Conservation (phyloP, 2,888 invertebrate species). For the Osedax fenrisi region DNA sequence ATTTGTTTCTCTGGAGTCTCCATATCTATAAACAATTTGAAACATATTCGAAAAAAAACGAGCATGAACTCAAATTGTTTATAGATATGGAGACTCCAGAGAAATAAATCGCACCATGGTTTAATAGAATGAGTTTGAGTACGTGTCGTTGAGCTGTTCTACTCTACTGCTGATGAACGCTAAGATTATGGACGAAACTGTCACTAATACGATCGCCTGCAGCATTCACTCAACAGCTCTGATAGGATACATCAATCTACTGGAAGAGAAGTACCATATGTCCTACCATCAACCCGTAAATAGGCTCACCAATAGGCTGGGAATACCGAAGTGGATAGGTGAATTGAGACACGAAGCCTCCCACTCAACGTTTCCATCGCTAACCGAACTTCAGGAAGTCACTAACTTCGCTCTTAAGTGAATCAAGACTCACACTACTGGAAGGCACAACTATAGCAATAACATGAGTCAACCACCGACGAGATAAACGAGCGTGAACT, state of each 20-base stretch:
- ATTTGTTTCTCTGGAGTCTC: too few species aligned
- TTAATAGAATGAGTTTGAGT: too few species aligned
- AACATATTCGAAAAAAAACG: too few species aligned
- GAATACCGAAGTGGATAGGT: slow-evolving; percentile 69
- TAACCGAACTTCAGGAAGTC: slow-evolving; percentile 59
- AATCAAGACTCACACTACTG: slow-evolving; percentile 60
- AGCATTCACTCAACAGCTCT: neutral
- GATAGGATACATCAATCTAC: neutral
- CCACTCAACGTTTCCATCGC: slow-evolving; percentile 61
- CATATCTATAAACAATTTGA: too few species aligned
- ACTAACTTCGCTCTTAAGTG: slow-evolving; percentile 59
- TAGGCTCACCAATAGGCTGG: slow-evolving; percentile 50
- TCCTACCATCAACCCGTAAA: neutral
- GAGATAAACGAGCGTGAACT: too few species aligned
- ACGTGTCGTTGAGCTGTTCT: too few species aligned
- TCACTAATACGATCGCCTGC: neutral
- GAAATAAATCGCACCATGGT: too few species aligned
- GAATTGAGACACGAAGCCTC: slow-evolving; percentile 67
- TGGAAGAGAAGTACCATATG: neutral
- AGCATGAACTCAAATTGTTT: too few species aligned
- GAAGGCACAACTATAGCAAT: too few species aligned
- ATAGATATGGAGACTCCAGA: too few species aligned
- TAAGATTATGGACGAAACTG: neutral
- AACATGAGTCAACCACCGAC: too few species aligned
- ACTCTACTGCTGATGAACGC: neutral